A percentile compares a stretch with the other conserved stretches of the same genome.
These are phyloP conservation scores for Mallotus villosus DNA, from an alignment of 2,797 vertebrate genomes.

Conservation along the genomic window DNA sequence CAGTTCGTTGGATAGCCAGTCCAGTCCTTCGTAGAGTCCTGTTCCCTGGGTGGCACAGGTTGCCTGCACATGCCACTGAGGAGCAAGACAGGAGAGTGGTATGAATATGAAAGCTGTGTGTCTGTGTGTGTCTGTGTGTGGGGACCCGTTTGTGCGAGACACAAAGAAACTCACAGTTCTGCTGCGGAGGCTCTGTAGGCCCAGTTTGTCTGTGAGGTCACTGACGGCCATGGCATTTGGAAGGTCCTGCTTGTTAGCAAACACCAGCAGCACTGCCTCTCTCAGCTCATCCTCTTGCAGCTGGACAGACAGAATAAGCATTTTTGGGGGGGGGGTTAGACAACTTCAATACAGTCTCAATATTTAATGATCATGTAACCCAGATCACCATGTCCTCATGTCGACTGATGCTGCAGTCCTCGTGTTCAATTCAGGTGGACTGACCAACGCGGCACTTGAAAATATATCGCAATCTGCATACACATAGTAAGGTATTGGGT, in stretches of 20 bases:
- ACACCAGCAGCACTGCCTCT: constrained; percentile 85
- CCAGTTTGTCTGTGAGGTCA: constrained; percentile 85
- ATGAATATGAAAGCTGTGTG: not conserved
- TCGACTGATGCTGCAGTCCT: not conserved
- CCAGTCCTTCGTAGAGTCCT: constrained; percentile 87
- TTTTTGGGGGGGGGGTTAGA: not conserved
- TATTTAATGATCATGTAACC: not conserved
- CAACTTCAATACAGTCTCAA: not conserved
- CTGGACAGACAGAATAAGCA: constrained; percentile 51
- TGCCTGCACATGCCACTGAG: constrained; percentile 85
- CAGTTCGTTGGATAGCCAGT: constrained; percentile 85
- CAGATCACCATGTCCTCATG: not conserved
- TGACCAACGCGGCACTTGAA: not conserved
- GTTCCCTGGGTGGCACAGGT: constrained; percentile 86
- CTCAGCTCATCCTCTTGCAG: constrained; percentile 86
- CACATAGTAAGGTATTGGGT: not conserved
- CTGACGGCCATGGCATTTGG: constrained; percentile 86
- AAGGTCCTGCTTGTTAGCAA: constrained; percentile 93
- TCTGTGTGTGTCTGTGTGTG: not conserved
- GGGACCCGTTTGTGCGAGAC: too few relatives aligned
- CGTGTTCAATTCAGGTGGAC: not conserved
- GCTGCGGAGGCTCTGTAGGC: constrained; percentile 76
- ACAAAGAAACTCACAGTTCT: constrained; percentile 74
- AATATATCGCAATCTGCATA: not conserved
- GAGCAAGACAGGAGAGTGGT: constrained; percentile 7